A percentile compares a stretch with the other conserved stretches of the same genome.
These are phyloP conservation scores for Campoletis raptor DNA, from an alignment of 2,888 invertebrate species.

Conservation along the genomic window DNA sequence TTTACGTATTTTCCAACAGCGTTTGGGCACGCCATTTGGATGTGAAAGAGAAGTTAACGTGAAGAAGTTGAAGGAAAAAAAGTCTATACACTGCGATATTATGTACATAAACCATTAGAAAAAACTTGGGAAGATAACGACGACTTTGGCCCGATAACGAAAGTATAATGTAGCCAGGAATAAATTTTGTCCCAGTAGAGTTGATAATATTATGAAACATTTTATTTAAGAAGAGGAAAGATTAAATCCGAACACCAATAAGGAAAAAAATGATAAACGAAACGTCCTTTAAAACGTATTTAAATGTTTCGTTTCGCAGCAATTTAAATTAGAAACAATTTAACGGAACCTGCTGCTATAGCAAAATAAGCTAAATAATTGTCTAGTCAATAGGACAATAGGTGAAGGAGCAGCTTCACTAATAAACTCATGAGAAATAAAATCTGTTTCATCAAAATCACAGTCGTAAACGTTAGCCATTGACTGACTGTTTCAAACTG, in stretches of 20 bases:
- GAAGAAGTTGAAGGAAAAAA: conserved; percentile 14
- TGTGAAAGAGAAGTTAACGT: conserved; percentile 37
- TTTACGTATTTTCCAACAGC: conserved; percentile 54
- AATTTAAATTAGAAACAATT: neutral
- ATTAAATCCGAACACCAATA: neutral
- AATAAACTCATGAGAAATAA: neutral
- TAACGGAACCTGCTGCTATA: neutral
- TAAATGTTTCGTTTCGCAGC: neutral
- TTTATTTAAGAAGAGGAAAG: neutral
- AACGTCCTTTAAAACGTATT: neutral
- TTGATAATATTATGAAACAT: conserved; percentile 7
- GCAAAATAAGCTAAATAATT: neutral
- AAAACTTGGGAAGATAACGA: conserved; percentile 44
- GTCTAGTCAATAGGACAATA: neutral
- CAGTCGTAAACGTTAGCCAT: neutral
- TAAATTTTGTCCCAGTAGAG: neutral
- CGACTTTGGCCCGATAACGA: conserved; percentile 26
- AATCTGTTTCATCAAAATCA: neutral
- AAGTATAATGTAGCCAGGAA: conserved; percentile 8
- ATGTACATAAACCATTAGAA: conserved; percentile 23
- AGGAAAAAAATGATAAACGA: neutral
- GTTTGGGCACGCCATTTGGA: conserved; percentile 56
- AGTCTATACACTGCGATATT: conserved; percentile 1
- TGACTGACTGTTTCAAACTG: neutral
- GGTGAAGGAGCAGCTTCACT: neutral